phyloP scores from a whole-genome alignment of 2,888 invertebrate species.

The Crioceris asparagi region DNA sequence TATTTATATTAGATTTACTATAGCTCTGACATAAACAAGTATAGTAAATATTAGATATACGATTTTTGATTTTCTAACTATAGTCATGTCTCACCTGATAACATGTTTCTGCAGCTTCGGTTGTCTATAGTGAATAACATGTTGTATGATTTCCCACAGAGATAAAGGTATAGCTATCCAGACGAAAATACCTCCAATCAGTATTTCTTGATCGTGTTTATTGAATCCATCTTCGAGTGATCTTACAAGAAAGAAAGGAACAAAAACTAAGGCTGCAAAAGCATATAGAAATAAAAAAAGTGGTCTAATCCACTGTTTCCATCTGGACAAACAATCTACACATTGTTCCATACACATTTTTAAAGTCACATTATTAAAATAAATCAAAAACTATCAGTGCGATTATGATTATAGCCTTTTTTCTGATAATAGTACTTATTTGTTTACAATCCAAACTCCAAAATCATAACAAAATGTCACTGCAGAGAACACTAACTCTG shows the following conservation, averaged over 20 bases:
- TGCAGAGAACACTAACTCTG: too few species aligned
- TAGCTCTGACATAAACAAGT: too few species aligned
- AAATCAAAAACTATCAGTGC: too few species aligned
- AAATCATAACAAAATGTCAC: too few species aligned
- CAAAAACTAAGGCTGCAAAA: conserved; percentile 68
- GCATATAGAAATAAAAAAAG: conserved; percentile 70
- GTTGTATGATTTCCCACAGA: conserved; percentile 90
- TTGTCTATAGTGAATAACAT: conserved; percentile 86
- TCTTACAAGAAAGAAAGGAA: conserved; percentile 73
- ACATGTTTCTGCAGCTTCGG: conserved; percentile 89
- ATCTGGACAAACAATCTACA: conserved; percentile 38
- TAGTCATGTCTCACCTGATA: conserved; percentile 75
- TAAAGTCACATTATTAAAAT: too few species aligned
- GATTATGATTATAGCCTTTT: too few species aligned
- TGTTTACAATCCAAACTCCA: too few species aligned
- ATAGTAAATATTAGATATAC: too few species aligned
- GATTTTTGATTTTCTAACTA: too few species aligned
- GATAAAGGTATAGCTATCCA: conserved; percentile 84
- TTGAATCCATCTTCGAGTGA: conserved; percentile 70
- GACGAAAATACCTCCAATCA: conserved; percentile 87
- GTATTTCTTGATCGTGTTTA: conserved; percentile 66
- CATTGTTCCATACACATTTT: conserved; percentile 31
- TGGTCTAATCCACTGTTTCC: conserved; percentile 88
- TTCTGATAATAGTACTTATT: too few species aligned
- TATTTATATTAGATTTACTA: too few species aligned